Base-by-base conservation (phyloP, 2,113 vertebrate genomes). In the Manacus vitellinus region DNA sequence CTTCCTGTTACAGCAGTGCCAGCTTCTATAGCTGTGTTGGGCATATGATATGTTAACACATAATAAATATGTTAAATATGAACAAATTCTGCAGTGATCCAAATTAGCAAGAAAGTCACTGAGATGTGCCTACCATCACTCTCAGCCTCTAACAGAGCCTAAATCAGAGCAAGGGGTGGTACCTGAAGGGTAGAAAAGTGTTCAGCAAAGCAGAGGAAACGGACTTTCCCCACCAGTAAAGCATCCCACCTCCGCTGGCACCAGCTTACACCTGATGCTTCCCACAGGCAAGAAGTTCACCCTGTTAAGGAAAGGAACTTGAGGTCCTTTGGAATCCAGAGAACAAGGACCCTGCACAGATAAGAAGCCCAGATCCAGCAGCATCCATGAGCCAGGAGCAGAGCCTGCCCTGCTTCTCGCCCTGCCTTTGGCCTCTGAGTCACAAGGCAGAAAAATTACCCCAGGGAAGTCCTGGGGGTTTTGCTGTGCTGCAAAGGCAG, bases 351-450 rank as follows among this genome's bases (percentile, higher is more conserved):
- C 12, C 14, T 20, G 27, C 17, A 5, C 39, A 25, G 30, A 51
- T 31, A 46, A n/a, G 44, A 47, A 76, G 27, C 6, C 55, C 22
- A 18, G 49, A 65, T 28, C 39, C 39, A 54, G 31, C 51, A 85
- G 27, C 33, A 61, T 20, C 35, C 46, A 8, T 3, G 44, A 61
- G 46, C 16, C 30, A 54, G 4, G 25, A 62, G 18, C 62, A 51
- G 21, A 49, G 19, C n/a, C 31, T 3, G 0, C 43, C 43, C 70
- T 49, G 39, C 28, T 9, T n/a, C 46, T 72, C 3, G 0, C 46
- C 56, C 71, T 23, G 35, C 15, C 18, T 65, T 83, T 84, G n/a
- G n/a, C n/a, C 19, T 85, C 46, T 8, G 28, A 39, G 41, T 61
- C 39, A 66, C 80, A 21, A 61, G 35, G 58, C 56, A 79, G 22